phyloP scores from a whole-genome alignment of 2,113 vertebrate genomes.

The Planiliza haematocheilus region DNA sequence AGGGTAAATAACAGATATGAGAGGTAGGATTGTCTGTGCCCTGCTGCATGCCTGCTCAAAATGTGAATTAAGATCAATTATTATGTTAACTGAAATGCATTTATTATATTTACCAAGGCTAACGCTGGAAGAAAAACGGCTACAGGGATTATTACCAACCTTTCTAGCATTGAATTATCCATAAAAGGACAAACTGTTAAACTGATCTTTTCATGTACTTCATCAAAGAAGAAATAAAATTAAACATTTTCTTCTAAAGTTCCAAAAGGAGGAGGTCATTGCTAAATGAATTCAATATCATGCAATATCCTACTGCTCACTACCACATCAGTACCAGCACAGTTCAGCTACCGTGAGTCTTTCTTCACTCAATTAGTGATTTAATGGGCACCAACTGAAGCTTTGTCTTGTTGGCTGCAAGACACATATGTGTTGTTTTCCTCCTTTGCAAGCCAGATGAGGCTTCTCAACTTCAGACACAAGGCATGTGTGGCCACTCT shows the following conservation, averaged over 20 bases:
- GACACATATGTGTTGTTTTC: conserved; percentile 14
- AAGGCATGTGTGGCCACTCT: conserved; percentile 38
- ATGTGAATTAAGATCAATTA: background rate
- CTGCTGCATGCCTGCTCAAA: background rate
- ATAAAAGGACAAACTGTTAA: no score
- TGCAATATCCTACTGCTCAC: background rate
- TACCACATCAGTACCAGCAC: conserved; percentile 1
- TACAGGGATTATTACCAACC: no score
- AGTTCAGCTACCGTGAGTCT: background rate
- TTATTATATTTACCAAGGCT: no score
- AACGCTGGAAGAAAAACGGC: no score
- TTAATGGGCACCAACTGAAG: conserved; percentile 26
- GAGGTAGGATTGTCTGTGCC: background rate
- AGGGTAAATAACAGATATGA: background rate
- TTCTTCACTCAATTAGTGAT: conserved; percentile 34
- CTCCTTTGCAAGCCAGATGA: conserved; percentile 47
- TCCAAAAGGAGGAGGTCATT: no score
- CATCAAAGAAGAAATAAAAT: no score
- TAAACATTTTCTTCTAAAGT: no score
- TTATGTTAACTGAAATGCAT: background rate
- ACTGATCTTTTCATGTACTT: no score
- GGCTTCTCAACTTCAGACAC: conserved; percentile 45
- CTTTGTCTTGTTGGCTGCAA: conserved; percentile 32
- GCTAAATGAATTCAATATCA: background rate
- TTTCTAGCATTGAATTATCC: no score